These are phyloP conservation scores for Acrocera orbiculus DNA, from an alignment of 2,888 invertebrate species.

Conservation along the genomic window DNA sequence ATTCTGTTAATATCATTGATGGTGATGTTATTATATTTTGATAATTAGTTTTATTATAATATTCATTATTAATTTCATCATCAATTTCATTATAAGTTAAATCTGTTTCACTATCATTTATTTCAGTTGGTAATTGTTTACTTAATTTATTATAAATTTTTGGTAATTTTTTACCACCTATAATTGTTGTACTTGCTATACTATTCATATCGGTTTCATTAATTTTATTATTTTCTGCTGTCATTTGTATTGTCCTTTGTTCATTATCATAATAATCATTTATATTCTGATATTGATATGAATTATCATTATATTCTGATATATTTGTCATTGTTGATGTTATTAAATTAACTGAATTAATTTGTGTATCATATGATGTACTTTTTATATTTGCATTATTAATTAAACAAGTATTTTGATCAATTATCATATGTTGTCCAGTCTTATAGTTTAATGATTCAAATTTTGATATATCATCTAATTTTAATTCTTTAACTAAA, in stretches of 20 bases:
- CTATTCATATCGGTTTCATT: conserved; percentile 1
- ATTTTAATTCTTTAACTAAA: conserved; percentile 3
- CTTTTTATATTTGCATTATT: not conserved
- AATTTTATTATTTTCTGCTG: no score
- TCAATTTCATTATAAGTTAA: conserved; percentile 13
- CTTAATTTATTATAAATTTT: conserved; percentile 23
- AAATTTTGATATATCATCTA: no score
- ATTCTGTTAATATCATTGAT: conserved; percentile 1
- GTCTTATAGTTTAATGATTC: no score
- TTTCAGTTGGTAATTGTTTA: conserved; percentile 25
- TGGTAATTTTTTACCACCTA: conserved; percentile 25
- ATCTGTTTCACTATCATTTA: conserved; percentile 22
- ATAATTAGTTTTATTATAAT: conserved; percentile 8
- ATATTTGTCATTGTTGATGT: not conserved
- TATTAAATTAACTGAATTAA: conserved; percentile 1
- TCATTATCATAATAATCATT: not conserved
- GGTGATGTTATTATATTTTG: conserved; percentile 3
- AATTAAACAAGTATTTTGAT: conserved; percentile 1
- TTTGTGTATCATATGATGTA: not conserved
- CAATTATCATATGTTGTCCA: not conserved
- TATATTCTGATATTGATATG: conserved; percentile 4
- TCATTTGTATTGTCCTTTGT: conserved; percentile 7
- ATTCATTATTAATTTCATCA: conserved; percentile 15
- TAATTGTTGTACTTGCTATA: not conserved
- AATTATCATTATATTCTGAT: conserved; percentile 17